Base-by-base conservation (phyloP, 2,113 vertebrate genomes). In the Todiramphus chloris region DNA sequence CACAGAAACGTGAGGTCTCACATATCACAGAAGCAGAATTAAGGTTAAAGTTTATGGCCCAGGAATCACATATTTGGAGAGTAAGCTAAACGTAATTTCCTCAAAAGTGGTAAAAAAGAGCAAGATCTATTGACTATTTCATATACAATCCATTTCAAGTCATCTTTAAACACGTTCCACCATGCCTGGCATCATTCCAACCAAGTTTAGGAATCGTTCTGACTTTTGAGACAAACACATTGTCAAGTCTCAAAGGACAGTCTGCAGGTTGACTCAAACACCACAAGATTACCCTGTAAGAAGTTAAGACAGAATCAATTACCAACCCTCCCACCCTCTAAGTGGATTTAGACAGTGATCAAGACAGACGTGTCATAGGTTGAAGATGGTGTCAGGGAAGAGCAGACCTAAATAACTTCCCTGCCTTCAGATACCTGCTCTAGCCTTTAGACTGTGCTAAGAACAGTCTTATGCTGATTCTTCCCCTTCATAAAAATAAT, bases 401-500 rank as follows among this genome's bases (percentile, higher is more conserved):
- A 91, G 55, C 9, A 60, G 27, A 46, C 5, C 4, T 37, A 24
- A 33, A 31, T 1, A 30, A 6, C 8, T 74, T 19, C 43, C 39
- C 31, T 21, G 9, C 37, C 39, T 63, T 25, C 11, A 2, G 2
- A 23, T 28, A 39, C 4, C 37, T 75, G 21, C 51, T 56, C 64
- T 37, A 66, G 15, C 35, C 4, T n/a, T 83, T 9, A 55, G 17
- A 41, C 5, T 51, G 4, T 56, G 50, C 31, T 35, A 83, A 62
- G 11, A 70, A 55, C 60, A 18, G 27, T 21, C 30, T 43, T 64
- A 33, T 3, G 0, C 4, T 12, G 21, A 63, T 39, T 35, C 15
- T 5, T 5, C 9, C 7, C 1, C 0, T 4, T 51, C 50, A 27
- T 25, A 25, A 4, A 13, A 19, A 67, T 50, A 24, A 56, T 2